Evolutionary conservation across 2,888 invertebrate species (phyloP).

Genomic region (Pandemis cinnamomeana): DNA sequence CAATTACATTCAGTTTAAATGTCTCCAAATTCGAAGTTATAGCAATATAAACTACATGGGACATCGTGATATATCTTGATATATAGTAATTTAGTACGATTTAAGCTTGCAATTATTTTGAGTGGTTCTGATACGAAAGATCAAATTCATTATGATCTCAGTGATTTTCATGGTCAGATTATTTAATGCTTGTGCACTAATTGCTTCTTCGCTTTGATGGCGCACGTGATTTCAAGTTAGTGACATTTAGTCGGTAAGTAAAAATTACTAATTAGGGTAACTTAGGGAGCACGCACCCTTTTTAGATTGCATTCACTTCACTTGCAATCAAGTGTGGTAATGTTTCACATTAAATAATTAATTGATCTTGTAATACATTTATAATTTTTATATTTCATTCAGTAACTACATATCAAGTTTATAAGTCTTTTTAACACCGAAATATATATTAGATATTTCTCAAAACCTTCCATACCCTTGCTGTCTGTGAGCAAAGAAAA

Average conservation of each 20-base stretch:
- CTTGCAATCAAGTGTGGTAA: background rate
- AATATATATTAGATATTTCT: too few species aligned
- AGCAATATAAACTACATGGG: too few species aligned
- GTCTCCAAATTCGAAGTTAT: background rate
- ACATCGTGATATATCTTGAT: too few species aligned
- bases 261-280: background rate
- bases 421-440: too few species aligned
- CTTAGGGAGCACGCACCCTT: too few species aligned
- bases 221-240: constrained; percentile 2
- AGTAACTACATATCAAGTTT: too few species aligned
- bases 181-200: background rate
- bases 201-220: background rate
- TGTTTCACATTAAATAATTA: too few species aligned
- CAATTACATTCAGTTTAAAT: too few species aligned
- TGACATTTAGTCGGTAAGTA: background rate
- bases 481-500: too few species aligned
- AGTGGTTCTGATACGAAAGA: constrained; percentile 7
- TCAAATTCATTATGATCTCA: constrained; percentile 16
- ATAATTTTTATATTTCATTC: too few species aligned
- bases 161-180: constrained; percentile 2
- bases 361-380: too few species aligned
- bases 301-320: background rate
- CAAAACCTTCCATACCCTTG: too few species aligned
- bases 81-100: background rate
- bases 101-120: constrained; percentile 12